phyloP scores from a whole-genome alignment of 2,113 vertebrate genomes.

The Sinocyclocheilus anshuiensis region DNA sequence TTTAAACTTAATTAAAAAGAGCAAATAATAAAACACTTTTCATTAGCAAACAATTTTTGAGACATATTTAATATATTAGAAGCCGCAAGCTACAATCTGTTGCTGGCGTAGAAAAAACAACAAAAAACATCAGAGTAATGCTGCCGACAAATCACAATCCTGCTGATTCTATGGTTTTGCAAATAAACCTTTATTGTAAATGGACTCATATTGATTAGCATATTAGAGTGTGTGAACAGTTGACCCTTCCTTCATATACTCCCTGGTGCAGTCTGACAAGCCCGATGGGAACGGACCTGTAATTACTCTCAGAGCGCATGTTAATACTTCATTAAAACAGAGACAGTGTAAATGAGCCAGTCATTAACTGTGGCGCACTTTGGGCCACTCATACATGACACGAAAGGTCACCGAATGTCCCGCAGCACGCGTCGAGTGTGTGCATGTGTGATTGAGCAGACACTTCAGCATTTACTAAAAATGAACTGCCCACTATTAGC shows the following conservation, averaged over 20 bases:
- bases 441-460: conserved; percentile 6
- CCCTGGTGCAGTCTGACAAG: conserved; percentile 51
- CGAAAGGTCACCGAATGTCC: conserved; percentile 68
- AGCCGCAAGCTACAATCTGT: not conserved
- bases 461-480: conserved; percentile 3
- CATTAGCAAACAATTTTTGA: not conserved
- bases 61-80: not conserved
- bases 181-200: conserved; percentile 3
- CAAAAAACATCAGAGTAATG: not conserved
- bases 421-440: conserved; percentile 46
- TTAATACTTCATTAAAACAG: conserved; percentile 74
- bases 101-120: not conserved
- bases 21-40: not conserved
- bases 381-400: conserved; percentile 55
- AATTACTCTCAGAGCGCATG: conserved; percentile 70
- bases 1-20: not conserved
- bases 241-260: conserved; percentile 36
- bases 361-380: conserved; percentile 67
- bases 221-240: conserved; percentile 32
- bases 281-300: conserved; percentile 63
- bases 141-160: not conserved
- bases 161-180: not conserved
- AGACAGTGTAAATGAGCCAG: conserved; percentile 63
- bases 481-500: not conserved
- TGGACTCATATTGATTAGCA: conserved; percentile 35